Percentiles rank a stretch among this genome's conserved stretches.
Evolutionary conservation across 2,797 vertebrate genomes (phyloP).

Genomic region (Tinamus major): DNA sequence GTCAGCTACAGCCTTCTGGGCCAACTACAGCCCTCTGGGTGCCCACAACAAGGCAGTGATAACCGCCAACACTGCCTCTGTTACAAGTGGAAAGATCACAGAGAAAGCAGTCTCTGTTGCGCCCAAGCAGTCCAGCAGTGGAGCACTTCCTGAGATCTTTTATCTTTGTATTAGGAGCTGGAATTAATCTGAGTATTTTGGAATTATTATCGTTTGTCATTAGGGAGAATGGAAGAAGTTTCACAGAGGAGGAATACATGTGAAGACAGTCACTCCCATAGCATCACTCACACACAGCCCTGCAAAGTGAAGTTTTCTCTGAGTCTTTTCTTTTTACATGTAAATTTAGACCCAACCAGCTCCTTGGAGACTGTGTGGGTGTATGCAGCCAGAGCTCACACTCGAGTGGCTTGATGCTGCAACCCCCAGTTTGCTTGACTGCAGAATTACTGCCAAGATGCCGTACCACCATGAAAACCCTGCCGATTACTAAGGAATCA

Average conservation of each 20-base stretch:
- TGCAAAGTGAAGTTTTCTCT: background rate
- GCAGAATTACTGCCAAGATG: background rate
- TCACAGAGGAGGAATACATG: background rate
- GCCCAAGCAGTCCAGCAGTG: background rate
- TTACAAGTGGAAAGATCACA: background rate
- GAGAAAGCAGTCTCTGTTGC: background rate
- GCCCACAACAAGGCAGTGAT: background rate
- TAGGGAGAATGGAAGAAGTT: background rate
- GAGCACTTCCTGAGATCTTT: background rate
- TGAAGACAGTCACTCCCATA: background rate
- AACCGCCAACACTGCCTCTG: background rate
- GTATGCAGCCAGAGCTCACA: background rate
- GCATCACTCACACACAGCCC: accelerated
- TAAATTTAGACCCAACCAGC: background rate
- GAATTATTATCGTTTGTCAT: background rate
- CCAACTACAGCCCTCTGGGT: background rate
- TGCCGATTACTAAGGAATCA: background rate
- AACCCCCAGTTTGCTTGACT: background rate
- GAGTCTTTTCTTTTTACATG: background rate
- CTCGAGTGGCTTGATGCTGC: background rate
- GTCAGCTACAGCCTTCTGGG: background rate
- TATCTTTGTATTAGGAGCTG: background rate
- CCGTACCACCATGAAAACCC: background rate
- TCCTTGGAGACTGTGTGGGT: background rate
- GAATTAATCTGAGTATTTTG: conserved; percentile 4